Evolutionary conservation across 2,113 vertebrate species (phyloP), one percentile per base, ranked within the genome.

Genomic region (Vanacampus margaritifer): DNA sequence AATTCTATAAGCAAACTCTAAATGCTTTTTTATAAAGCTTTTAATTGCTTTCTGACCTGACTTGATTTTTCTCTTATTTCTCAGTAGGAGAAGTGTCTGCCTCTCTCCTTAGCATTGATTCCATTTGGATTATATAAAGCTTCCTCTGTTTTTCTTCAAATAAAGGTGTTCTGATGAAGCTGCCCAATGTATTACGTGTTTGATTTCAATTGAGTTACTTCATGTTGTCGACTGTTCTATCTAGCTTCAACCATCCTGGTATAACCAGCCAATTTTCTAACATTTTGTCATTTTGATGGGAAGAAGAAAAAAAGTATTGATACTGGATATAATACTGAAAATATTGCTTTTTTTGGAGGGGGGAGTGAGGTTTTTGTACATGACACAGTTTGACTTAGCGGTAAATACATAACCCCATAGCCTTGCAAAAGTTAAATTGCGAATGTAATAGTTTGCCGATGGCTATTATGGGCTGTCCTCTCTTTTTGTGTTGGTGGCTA

Each of bases 131-230:
- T 19, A 1, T 51, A 48, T 26, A 56, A 37, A 58, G 50, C 8
- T 64, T 59, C 51, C 17, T 46, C 50, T 65, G 43, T 73, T 74
- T 79, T 69, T 70, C 7, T 64, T 43, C 57, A 72, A 87, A 86
- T 87, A 87, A 89, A 89, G 61, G 81, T 5, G 28, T 80, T 87
- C 83, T 67, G 77, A 76, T 73, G 64, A 84, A 87, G 62, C 74
- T 54, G 75, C 70, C 68, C 79, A 64, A 72, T 80, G 82, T 74
- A 81, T 78, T 82, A 77, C 78, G 69, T 82, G 46, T 79, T 83
- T 84, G 59, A 70, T 45, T 78, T 80, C 58, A 73, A 37, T 60
- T 62, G 53, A 64, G 62, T 45, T 12, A n/a, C 36, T 48, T 32
- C 26, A 41, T 63, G 61, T 24, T 45, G n/a, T 35, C 62, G 48